Evolutionary conservation across 2,113 vertebrate species (phyloP).

Genomic region (Lontra canadensis): DNA sequence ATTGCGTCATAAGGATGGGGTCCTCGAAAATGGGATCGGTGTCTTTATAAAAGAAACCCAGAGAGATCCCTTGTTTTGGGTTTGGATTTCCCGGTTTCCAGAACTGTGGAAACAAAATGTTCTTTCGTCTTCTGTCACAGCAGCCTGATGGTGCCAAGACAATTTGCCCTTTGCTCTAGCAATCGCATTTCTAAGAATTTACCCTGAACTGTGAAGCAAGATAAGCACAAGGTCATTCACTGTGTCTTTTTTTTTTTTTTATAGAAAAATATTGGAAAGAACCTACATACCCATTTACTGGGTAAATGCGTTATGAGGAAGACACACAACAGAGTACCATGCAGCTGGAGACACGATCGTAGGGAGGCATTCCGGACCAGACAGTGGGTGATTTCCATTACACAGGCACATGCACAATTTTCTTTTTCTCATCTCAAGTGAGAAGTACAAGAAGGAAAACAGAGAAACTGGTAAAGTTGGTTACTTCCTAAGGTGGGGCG

Average conservation of each 20-base stretch:
- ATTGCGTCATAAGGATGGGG: not conserved
- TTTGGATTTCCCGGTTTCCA: not conserved
- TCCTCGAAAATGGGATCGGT: not conserved
- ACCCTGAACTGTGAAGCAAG: not conserved
- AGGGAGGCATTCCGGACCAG: not conserved
- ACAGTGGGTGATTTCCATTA: not conserved
- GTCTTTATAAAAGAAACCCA: not conserved
- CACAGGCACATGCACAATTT: not conserved
- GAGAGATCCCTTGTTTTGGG: not conserved
- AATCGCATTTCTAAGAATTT: not conserved
- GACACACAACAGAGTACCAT: accelerated
- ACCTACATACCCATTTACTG: too few relatives aligned
- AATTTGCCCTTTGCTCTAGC: not conserved
- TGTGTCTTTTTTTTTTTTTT: not conserved
- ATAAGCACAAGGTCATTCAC: accelerated
- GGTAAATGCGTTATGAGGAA: accelerated
- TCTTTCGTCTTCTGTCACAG: not conserved
- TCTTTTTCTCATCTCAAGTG: too few relatives aligned
- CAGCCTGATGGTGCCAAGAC: accelerated
- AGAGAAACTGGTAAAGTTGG: not conserved
- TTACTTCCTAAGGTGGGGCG: not conserved
- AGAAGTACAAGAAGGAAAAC: not conserved
- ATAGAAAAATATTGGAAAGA: not conserved
- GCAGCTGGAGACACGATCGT: accelerated
- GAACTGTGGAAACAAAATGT: not conserved